Evolutionary conservation across 2,888 invertebrate species (phyloP).

Genomic region (Drosophila prostipennis): DNA sequence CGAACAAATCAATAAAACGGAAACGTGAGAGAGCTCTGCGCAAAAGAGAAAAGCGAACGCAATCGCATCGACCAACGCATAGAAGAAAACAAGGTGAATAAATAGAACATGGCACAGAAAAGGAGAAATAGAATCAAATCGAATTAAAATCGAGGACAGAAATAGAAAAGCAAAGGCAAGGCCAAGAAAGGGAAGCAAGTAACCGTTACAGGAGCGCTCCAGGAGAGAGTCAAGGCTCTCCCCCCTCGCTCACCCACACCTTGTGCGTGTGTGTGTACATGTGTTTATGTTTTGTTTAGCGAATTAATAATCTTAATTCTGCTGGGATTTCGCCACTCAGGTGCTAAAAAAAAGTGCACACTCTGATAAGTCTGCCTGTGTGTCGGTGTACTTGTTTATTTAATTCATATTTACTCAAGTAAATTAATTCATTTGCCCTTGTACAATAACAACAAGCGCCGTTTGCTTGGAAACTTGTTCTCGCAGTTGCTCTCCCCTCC

Average conservation of each 20-base stretch:
- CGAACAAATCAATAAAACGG: conserved; percentile 67
- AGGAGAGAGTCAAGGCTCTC: conserved; percentile 53
- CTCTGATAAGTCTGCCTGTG: conserved; percentile 41
- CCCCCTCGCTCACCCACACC: conserved; percentile 2
- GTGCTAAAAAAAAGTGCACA: conserved; percentile 58
- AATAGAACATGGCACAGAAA: conserved; percentile 51
- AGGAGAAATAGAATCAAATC: conserved; percentile 31
- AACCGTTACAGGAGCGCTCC: conserved; percentile 44
- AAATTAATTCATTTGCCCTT: conserved; percentile 70
- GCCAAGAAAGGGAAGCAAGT: conserved; percentile 3
- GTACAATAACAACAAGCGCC: conserved; percentile 55
- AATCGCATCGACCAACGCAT: conserved; percentile 56
- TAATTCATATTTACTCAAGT: conserved; percentile 60
- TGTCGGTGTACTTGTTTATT: conserved; percentile 55
- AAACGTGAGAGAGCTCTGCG: conserved; percentile 62
- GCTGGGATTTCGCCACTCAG: conserved; percentile 43
- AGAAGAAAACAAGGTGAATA: conserved; percentile 70
- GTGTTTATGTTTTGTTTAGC: conserved; percentile 72
- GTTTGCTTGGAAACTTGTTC: conserved; percentile 44
- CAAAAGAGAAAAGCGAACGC: conserved; percentile 65
- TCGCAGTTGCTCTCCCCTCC: conserved; percentile 9
- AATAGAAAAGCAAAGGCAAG: conserved; percentile 57
- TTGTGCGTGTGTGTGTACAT: conserved; percentile 38
- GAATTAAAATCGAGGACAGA: conserved; percentile 45
- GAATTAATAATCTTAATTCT: conserved; percentile 58